Evolutionary conservation across 1,140 invertebrate genomes (phyloP).

Genomic region (Antheraea mylitta): DNA sequence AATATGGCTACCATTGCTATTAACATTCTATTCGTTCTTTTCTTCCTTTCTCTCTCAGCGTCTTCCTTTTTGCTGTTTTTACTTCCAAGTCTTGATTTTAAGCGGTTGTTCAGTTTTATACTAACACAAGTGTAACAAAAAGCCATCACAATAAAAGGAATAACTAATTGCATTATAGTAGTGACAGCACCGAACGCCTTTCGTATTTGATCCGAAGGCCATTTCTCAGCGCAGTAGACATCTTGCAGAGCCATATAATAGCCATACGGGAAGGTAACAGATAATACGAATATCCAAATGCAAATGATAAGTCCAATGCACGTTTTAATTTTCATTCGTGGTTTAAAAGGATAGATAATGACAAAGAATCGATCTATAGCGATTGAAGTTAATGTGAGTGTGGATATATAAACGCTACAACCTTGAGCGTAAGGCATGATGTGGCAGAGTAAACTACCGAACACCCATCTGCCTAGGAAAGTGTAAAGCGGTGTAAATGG

Average conservation of each 20-base stretch:
- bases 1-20: constrained; percentile 98
- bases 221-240: constrained; percentile 90
- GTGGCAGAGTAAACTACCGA: constrained; percentile 93
- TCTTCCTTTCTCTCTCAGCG: constrained; percentile 85
- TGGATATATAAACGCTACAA: constrained; percentile 97
- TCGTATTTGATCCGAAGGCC: constrained; percentile 89
- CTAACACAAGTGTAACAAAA: constrained; percentile 97
- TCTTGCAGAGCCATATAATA: constrained; percentile 71
- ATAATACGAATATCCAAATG: constrained; percentile 94
- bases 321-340: constrained; percentile 91
- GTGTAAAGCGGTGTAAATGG: constrained; percentile 96
- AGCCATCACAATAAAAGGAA: constrained; percentile 96
- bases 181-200: constrained; percentile 92
- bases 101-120: constrained; percentile 89
- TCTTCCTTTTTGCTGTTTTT: constrained; percentile 90
- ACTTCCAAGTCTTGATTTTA: constrained; percentile 87
- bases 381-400: constrained; percentile 96
- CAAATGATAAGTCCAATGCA: constrained; percentile 91
- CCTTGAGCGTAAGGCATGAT: constrained; percentile 96
- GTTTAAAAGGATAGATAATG: constrained; percentile 97
- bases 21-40: constrained; percentile 95
- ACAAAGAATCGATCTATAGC: constrained; percentile 98
- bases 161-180: constrained; percentile 93
- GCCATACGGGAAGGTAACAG: constrained; percentile 95
- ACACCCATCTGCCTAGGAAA: constrained; percentile 94